phyloP scores from a whole-genome alignment of 2,797 vertebrate species.

The Syngnathus acus region DNA sequence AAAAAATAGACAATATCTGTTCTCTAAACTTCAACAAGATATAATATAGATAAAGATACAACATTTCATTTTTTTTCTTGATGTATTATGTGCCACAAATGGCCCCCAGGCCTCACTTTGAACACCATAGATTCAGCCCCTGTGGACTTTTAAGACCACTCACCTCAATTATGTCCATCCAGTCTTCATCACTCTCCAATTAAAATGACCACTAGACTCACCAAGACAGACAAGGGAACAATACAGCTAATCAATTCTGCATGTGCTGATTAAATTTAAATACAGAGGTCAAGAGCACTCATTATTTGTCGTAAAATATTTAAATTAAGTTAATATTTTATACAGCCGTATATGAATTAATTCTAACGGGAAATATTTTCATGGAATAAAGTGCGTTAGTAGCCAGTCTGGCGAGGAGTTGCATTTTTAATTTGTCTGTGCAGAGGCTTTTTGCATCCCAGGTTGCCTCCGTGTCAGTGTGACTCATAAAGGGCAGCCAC shows the following conservation, averaged over 20 bases:
- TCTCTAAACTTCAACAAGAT: too few species aligned
- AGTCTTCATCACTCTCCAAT: conserved; percentile 18
- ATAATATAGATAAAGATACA: too few species aligned
- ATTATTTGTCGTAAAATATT: conserved; percentile 71
- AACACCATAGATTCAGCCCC: too few species aligned
- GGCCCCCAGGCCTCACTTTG: too few species aligned
- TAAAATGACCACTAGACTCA: conserved; percentile 22
- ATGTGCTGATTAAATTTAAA: conserved; percentile 67
- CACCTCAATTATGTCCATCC: conserved; percentile 24
- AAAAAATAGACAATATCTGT: too few species aligned
- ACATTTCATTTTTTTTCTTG: too few species aligned
- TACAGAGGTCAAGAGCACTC: conserved; percentile 65
- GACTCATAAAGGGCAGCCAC: conserved; percentile 12
- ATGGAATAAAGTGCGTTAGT: conserved; percentile 26
- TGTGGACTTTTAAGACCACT: not conserved
- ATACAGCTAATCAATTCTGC: conserved; percentile 62
- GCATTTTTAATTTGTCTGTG: conserved; percentile 10
- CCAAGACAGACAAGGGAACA: conserved; percentile 31
- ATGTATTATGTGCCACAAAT: too few species aligned
- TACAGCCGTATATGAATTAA: conserved; percentile 55
- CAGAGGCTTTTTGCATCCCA: conserved; percentile 1
- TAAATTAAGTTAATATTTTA: conserved; percentile 67
- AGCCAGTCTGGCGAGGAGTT: not conserved
- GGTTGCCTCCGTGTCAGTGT: conserved; percentile 7
- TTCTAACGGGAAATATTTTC: conserved; percentile 55